Evolutionary conservation across 2,888 invertebrate species (phyloP), one percentile per base, ranked within the genome.

Genomic region (Thumatha senex): DNA sequence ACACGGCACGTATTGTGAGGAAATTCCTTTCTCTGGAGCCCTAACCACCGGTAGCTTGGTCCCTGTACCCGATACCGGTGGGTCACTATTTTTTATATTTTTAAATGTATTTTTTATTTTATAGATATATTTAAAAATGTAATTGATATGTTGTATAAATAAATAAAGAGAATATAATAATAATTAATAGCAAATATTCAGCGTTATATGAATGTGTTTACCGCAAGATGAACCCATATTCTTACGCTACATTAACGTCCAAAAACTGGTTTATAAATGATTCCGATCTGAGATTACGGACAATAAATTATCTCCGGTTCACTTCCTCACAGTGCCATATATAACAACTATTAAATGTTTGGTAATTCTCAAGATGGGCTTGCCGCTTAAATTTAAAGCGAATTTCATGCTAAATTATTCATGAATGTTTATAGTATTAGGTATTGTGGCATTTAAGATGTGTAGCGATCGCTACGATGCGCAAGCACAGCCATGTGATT

Each of bases 361-460:
- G 35, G 61, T 40, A 67, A 66, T 40, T 13, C 38, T 33, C 42
- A 11, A 53, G 46, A 51, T 54, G 46, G 48, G 61, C 53, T 48
- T 45, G 47, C 43, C 50, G n/a, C 56, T 52, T 45, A 30, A 49
- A 35, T 54, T 54, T 31, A 31, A 68, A 68, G 56, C 56, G 40
- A 45, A 65, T 65, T 58, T 65, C 51, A 61, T 56, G 53, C 51
- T 56, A 53, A 65, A 61, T 68, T 56, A 65, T 61, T 64, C 56
- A 65, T 38, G 36, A 48, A n/a, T 48, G 24, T 46, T 30, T 44
- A 40, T n/a, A 46, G 39, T 41, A 40, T 40, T 31, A 36, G 13
- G 42, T 12, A 30, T 35, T 44, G 40, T 34, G n/a, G n/a, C n/a
- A n/a, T n/a, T n/a, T n/a, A n/a, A n/a, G n/a, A 51, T 42, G 42